phyloP scores from a whole-genome alignment of 2,113 vertebrate species.

The Polyodon spathula region DNA sequence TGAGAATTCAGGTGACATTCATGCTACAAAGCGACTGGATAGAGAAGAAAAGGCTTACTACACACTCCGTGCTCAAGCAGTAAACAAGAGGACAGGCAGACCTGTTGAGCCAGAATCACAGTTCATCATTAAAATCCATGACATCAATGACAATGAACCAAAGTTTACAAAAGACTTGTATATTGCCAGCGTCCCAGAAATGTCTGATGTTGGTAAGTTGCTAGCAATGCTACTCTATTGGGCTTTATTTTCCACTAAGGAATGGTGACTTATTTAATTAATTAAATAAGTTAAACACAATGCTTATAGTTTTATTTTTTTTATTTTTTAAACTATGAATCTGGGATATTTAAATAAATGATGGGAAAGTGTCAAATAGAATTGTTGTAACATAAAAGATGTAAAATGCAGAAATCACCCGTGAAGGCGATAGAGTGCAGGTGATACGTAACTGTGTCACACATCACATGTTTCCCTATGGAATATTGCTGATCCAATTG shows the following conservation, averaged over 20 bases:
- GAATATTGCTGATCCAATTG: too few relatives aligned
- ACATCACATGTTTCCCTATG: too few relatives aligned
- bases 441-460: too few relatives aligned
- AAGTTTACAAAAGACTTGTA: constrained; percentile 83
- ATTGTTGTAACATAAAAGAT: too few relatives aligned
- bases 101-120: constrained; percentile 88
- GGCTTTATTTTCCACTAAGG: too few relatives aligned
- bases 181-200: constrained; percentile 78
- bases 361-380: too few relatives aligned
- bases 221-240: background rate
- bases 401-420: too few relatives aligned
- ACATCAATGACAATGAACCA: constrained; percentile 94
- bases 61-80: constrained; percentile 79
- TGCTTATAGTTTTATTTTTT: background rate
- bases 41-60: constrained; percentile 87
- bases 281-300: background rate
- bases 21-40: constrained; percentile 88
- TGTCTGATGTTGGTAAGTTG: constrained; percentile 83
- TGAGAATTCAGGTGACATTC: constrained; percentile 92
- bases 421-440: too few relatives aligned
- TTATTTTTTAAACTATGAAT: too few relatives aligned
- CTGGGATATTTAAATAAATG: too few relatives aligned
- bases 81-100: constrained; percentile 77
- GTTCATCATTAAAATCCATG: constrained; percentile 96
- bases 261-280: too few relatives aligned